Conservation (phyloP, 92 coral and sea anemone genomes). For the Nematostella vectensis region DNA sequence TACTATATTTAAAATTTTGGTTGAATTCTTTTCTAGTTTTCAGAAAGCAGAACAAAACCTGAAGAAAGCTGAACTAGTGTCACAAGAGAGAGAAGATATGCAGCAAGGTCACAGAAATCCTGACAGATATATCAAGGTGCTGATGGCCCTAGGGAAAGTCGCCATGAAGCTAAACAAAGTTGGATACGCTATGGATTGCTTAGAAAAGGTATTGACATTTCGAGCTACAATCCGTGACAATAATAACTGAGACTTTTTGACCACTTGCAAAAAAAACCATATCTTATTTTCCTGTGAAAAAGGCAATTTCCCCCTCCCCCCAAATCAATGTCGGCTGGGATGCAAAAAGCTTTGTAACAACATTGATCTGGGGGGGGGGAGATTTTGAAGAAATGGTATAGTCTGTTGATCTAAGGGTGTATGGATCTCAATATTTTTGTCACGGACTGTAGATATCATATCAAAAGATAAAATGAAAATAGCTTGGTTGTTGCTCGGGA, state of each 20-base stretch:
- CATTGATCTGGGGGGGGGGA: no score
- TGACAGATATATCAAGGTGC: slow-evolving; percentile 61
- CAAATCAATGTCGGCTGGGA: neutral
- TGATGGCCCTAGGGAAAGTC: slow-evolving; percentile 63
- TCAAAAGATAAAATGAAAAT: no score
- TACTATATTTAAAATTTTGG: neutral
- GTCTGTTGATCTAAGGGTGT: no score
- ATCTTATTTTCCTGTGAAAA: no score
- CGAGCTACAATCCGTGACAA: neutral
- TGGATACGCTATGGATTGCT: slow-evolving; percentile 73
- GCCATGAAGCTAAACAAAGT: slow-evolving; percentile 62
- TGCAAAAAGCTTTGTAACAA: no score
- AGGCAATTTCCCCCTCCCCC: neutral
- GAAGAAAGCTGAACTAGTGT: slow-evolving; percentile 90
- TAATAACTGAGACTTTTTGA: no score
- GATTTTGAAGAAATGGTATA: no score
- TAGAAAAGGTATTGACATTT: slow-evolving; percentile 90
- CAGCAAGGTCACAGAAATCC: slow-evolving; percentile 37
- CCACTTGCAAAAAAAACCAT: no score
- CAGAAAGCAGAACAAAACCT: slow-evolving; percentile 85
- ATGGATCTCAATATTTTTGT: no score
- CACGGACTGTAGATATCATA: no score
- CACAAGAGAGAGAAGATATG: slow-evolving; percentile 63
- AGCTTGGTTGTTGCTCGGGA: no score
- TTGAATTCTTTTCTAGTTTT: no score